Percentiles rank a stretch among this genome's conserved stretches.
Evolutionary conservation across 2,797 vertebrate genomes (phyloP).

Genomic region (Crotalus adamanteus): DNA sequence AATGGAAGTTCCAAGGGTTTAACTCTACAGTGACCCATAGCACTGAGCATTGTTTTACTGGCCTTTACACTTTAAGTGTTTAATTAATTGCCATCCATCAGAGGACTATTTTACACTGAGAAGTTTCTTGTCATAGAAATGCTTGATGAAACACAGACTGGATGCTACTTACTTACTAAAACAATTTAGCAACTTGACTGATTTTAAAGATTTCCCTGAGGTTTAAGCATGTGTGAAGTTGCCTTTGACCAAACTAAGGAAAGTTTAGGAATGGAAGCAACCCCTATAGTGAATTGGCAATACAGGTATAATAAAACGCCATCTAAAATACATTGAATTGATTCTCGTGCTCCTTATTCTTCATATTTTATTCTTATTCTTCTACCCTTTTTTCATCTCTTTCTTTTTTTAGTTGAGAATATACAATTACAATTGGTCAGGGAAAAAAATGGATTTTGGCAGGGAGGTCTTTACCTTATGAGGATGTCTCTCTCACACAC

Average conservation of each 20-base stretch:
- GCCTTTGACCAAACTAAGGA: neutral
- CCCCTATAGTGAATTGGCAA: neutral
- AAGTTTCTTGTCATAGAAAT: neutral
- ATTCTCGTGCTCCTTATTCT: neutral
- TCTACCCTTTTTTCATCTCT: neutral
- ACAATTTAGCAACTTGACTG: neutral
- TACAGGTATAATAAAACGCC: neutral
- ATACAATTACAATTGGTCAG: neutral
- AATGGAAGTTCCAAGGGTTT: neutral
- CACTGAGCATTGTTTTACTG: neutral
- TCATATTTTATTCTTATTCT: neutral
- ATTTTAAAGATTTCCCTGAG: neutral
- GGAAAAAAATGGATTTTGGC: neutral
- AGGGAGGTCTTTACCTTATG: neutral
- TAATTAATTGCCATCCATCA: neutral
- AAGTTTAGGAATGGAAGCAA: neutral
- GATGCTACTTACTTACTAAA: neutral
- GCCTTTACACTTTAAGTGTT: neutral
- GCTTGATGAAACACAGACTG: neutral
- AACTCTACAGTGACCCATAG: neutral
- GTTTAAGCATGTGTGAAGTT: neutral
- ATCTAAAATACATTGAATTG: neutral
- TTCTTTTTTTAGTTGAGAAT: neutral
- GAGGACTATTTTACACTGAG: neutral
- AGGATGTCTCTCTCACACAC: neutral